Conservation (phyloP, 2,797 vertebrate species). For the Pampus argenteus region DNA sequence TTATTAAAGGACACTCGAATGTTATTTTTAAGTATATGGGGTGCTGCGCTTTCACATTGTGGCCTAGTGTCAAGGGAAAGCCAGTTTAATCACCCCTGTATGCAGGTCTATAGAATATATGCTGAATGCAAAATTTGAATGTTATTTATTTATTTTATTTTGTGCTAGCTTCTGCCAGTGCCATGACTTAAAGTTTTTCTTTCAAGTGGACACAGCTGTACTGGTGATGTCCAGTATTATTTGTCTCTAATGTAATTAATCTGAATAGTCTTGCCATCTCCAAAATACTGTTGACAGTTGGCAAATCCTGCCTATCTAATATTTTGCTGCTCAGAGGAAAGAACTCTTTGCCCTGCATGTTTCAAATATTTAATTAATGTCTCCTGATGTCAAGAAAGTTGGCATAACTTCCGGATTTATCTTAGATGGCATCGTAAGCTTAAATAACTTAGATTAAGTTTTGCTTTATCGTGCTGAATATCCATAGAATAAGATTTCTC, state of each 20-base stretch:
- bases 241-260: conserved; percentile 8
- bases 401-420: conserved; percentile 34
- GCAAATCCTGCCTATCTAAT: conserved; percentile 28
- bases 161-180: not conserved
- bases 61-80: not conserved
- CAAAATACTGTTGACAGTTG: conserved; percentile 22
- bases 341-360: conserved; percentile 21
- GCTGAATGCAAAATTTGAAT: not conserved
- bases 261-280: conserved; percentile 7
- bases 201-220: not conserved
- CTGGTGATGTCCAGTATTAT: conserved; percentile 8
- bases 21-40: not conserved
- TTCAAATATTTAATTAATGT: conserved; percentile 45
- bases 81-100: not conserved
- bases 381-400: conserved; percentile 34
- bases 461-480: conserved; percentile 17
- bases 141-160: not conserved
- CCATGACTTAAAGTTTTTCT: not conserved
- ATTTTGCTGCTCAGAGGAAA: conserved; percentile 39
- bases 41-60: not conserved
- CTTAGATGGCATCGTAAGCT: conserved; percentile 24
- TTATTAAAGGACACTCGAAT: not conserved
- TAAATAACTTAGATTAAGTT: conserved; percentile 24
- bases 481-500: conserved; percentile 11
- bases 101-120: not conserved